These are phyloP conservation scores for Myodes glareolus DNA, from an alignment of 2,113 vertebrate species.

Conservation along the genomic window DNA sequence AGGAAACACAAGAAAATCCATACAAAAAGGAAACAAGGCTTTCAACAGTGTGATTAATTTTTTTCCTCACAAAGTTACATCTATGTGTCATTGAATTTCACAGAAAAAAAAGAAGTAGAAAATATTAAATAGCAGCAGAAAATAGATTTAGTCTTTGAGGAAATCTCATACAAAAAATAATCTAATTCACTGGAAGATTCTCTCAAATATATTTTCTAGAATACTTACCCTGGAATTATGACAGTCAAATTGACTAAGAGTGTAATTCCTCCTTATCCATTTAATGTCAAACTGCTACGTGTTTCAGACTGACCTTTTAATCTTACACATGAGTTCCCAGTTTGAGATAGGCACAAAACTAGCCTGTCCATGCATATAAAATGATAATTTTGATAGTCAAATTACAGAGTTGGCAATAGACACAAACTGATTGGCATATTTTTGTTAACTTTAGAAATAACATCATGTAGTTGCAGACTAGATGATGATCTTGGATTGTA, in stretches of 20 bases:
- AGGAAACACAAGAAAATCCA: slow-evolving; percentile 8
- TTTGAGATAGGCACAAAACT: slow-evolving; percentile 52
- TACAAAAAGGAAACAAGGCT: neutral
- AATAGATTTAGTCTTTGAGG: slow-evolving; percentile 15
- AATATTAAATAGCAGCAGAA: neutral
- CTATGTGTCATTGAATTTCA: neutral
- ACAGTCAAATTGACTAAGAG: slow-evolving; percentile 39
- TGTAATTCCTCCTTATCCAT: slow-evolving; percentile 6
- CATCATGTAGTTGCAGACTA: neutral
- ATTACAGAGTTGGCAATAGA: slow-evolving; percentile 23
- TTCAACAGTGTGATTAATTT: slow-evolving; percentile 30
- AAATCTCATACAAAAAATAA: slow-evolving; percentile 18
- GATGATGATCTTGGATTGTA: neutral
- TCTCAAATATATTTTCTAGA: slow-evolving; percentile 38
- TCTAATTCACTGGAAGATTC: slow-evolving; percentile 32
- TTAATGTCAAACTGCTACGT: slow-evolving; percentile 43
- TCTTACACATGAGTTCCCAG: slow-evolving; percentile 62
- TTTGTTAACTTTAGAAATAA: slow-evolving; percentile 31
- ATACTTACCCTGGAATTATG: slow-evolving; percentile 25
- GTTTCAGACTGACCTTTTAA: slow-evolving; percentile 65
- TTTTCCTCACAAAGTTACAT: neutral
- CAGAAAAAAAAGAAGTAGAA: neutral
- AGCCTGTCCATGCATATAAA: slow-evolving; percentile 13
- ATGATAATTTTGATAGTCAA: slow-evolving; percentile 10
- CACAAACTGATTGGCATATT: neutral